Conservation (phyloP, 2,888 invertebrate genomes). For the Drosophila gaucha region DNA sequence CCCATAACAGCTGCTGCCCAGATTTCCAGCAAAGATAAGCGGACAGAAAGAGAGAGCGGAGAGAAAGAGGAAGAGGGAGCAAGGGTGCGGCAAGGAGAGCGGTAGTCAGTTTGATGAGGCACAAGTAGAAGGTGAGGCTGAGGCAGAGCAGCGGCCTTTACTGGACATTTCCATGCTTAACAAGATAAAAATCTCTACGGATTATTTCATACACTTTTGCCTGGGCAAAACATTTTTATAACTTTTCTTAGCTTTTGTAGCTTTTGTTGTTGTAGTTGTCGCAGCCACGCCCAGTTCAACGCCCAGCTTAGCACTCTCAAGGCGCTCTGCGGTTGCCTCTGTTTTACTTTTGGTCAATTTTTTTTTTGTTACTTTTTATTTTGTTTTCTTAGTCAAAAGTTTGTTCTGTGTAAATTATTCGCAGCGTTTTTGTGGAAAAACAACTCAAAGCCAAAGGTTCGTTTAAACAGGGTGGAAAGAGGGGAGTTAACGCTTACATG, state of each 20-base stretch:
- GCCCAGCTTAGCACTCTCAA: slow-evolving; percentile 61
- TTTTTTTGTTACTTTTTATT: slow-evolving; percentile 35
- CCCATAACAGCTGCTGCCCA: slow-evolving; percentile 51
- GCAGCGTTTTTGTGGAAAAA: slow-evolving; percentile 66
- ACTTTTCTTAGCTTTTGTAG: slow-evolving; percentile 64
- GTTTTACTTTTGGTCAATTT: slow-evolving; percentile 68
- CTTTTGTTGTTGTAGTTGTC: slow-evolving; percentile 9
- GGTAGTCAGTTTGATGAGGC: neutral
- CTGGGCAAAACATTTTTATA: slow-evolving; percentile 65
- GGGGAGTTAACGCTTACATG: slow-evolving; percentile 45
- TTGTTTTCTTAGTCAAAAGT: slow-evolving; percentile 64
- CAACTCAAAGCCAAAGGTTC: slow-evolving; percentile 64
- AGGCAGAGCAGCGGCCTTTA: slow-evolving; percentile 27
- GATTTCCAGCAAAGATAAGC: slow-evolving; percentile 56
- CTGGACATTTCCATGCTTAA: slow-evolving; percentile 75
- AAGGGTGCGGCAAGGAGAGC: neutral
- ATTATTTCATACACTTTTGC: slow-evolving; percentile 75
- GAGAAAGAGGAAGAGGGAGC: neutral
- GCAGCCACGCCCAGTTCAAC: slow-evolving; percentile 60
- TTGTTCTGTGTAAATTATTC: slow-evolving; percentile 76
- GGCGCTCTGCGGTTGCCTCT: slow-evolving; percentile 67
- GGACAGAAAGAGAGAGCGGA: slow-evolving; percentile 24
- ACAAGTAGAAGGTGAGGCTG: neutral
- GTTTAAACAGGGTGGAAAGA: slow-evolving; percentile 18
- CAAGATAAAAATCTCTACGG: slow-evolving; percentile 78